Conservation (phyloP, 2,797 vertebrate genomes). For the Syngnathus rostellatus region DNA sequence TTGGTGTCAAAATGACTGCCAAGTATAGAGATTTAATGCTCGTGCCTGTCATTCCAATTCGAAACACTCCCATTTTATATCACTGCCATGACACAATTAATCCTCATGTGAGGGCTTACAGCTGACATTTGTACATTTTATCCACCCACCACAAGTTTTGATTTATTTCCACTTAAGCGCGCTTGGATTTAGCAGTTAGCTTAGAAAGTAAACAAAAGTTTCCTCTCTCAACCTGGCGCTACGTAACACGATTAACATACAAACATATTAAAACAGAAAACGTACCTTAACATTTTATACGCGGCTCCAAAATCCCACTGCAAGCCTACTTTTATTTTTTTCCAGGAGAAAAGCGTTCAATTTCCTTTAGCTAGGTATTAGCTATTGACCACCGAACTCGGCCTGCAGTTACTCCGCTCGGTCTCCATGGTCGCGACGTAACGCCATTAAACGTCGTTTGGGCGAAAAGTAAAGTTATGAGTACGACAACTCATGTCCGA, state of each 20-base stretch:
- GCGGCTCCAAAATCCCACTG: conserved; percentile 1
- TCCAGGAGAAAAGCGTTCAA: background rate
- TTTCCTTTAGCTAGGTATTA: conserved; percentile 5
- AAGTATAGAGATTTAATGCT: background rate
- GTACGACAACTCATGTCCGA: background rate
- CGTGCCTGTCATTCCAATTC: background rate
- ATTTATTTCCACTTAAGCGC: conserved; percentile 36
- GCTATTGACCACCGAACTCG: conserved; percentile 54
- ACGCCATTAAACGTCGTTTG: conserved; percentile 11
- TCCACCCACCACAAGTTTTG: background rate
- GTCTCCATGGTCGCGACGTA: conserved; percentile 37
- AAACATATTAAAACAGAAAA: conserved; percentile 13
- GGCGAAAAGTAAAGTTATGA: background rate
- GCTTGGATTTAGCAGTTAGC: conserved; percentile 36
- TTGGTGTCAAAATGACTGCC: background rate
- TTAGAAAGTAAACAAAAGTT: conserved; percentile 44
- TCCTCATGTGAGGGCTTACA: background rate
- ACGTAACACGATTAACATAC: conserved; percentile 18
- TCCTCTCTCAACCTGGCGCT: background rate
- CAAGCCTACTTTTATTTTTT: background rate
- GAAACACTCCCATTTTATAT: background rate
- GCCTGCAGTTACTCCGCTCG: conserved; percentile 59
- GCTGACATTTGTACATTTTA: background rate
- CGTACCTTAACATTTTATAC: conserved; percentile 44
- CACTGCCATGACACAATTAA: background rate